Conservation (phyloP, 2,113 vertebrate genomes). For the Astatotilapia flaviijosephi region DNA sequence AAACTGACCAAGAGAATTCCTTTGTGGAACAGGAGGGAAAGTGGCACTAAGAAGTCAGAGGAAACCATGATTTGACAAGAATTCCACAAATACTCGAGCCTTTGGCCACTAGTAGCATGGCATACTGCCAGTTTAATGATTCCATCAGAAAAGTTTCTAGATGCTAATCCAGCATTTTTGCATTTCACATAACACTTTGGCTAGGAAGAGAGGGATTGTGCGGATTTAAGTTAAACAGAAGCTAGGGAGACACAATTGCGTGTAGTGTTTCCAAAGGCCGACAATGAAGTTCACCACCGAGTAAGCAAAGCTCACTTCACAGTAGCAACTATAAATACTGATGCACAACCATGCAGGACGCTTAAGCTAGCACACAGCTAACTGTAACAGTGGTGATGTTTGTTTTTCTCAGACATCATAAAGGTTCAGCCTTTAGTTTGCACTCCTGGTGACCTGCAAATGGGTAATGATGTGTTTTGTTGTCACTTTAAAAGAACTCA, state of each 20-base stretch:
- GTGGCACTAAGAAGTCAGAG: neutral
- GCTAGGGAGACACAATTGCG: neutral
- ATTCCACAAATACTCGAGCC: neutral
- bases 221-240: neutral
- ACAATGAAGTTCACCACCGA: neutral
- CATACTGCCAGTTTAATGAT: neutral
- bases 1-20: neutral
- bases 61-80: neutral
- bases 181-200: neutral
- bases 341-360: neutral
- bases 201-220: neutral
- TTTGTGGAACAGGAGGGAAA: neutral
- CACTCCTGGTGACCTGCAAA: neutral
- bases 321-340: neutral
- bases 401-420: neutral
- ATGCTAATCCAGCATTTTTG: neutral
- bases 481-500: neutral
- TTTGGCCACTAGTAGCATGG: neutral
- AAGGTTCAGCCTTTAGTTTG: neutral
- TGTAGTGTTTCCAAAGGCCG: neutral
- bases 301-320: neutral
- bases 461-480: neutral
- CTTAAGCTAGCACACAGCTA: neutral
- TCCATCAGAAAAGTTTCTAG: neutral
- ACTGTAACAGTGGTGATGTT: neutral